Conservation (phyloP, 2,113 vertebrate genomes). For the Gambusia affinis region DNA sequence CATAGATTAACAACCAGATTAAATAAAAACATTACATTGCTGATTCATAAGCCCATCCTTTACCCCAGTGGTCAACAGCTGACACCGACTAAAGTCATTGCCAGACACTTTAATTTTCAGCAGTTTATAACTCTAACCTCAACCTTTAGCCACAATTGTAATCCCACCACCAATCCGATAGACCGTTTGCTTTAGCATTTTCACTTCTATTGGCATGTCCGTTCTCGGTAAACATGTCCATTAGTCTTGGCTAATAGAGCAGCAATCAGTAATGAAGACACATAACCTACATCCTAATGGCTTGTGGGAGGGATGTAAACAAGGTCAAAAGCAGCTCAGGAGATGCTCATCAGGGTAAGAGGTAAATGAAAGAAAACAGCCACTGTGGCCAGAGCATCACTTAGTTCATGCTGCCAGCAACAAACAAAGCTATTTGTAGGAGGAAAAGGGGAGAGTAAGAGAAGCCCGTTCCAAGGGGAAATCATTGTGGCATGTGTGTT, state of each 20-base stretch:
- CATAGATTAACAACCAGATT: conserved; percentile 30
- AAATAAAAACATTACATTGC: conserved; percentile 3
- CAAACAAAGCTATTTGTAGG: conserved; percentile 45
- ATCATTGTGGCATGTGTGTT: conserved; percentile 39
- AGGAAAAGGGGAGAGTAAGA: conserved; percentile 9
- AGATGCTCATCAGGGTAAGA: conserved; percentile 22
- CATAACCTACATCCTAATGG: conserved; percentile 48
- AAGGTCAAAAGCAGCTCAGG: conserved; percentile 55
- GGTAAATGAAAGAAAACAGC: conserved; percentile 20
- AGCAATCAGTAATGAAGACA: conserved; percentile 62
- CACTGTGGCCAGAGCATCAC: conserved; percentile 13
- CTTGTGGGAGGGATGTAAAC: conserved; percentile 56
- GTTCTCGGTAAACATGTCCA: conserved; percentile 54
- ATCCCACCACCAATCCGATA: conserved; percentile 38
- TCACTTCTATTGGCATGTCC: conserved; percentile 57
- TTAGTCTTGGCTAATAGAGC: conserved; percentile 61
- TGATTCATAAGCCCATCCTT: conserved; percentile 21
- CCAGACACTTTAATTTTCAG: conserved; percentile 24
- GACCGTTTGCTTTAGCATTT: conserved; percentile 51
- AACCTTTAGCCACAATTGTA: conserved; percentile 38
- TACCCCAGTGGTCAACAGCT: conserved; percentile 33
- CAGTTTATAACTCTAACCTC: conserved; percentile 23
- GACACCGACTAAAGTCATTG: conserved; percentile 9
- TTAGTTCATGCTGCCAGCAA: conserved; percentile 6
- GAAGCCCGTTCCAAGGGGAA: conserved; percentile 31